Percentiles rank a stretch among this genome's conserved stretches.
Conservation (phyloP, 2,113 vertebrate species). For the Bettongia penicillata region DNA sequence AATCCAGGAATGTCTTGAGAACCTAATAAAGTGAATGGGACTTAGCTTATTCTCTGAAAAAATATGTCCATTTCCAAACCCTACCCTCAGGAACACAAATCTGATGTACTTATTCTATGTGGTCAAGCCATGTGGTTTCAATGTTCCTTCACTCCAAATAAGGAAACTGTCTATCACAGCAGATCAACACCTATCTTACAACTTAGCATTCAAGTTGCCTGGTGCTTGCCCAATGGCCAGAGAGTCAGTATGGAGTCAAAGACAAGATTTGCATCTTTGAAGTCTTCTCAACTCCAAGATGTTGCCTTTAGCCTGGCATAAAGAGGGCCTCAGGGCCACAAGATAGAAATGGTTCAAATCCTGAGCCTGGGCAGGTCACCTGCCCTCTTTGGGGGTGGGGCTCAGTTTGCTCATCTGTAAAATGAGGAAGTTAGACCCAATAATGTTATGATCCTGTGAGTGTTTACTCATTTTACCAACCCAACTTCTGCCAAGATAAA, state of each 20-base stretch:
- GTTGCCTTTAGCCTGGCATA: not conserved
- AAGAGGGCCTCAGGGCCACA: not conserved
- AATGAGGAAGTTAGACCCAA: not conserved
- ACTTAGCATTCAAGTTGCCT: not conserved
- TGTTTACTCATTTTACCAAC: no score
- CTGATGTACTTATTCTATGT: not conserved
- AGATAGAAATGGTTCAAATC: not conserved
- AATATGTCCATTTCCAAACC: not conserved
- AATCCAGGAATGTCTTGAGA: not conserved
- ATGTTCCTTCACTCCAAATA: not conserved
- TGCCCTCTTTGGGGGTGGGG: not conserved
- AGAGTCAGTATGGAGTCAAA: not conserved
- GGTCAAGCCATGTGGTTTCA: not conserved
- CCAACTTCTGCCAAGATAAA: no score
- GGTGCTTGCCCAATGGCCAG: not conserved
- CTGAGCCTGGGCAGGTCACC: not conserved
- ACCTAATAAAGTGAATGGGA: not conserved
- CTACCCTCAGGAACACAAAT: not conserved
- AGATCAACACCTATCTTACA: not conserved
- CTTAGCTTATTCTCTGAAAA: not conserved
- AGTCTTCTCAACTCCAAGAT: not conserved
- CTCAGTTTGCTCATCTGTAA: not conserved
- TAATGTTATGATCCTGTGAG: not conserved
- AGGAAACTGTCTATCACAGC: not conserved
- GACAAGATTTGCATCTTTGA: not conserved